Conservation (phyloP, 2,888 invertebrate species). For the Noctua fimbriata region DNA sequence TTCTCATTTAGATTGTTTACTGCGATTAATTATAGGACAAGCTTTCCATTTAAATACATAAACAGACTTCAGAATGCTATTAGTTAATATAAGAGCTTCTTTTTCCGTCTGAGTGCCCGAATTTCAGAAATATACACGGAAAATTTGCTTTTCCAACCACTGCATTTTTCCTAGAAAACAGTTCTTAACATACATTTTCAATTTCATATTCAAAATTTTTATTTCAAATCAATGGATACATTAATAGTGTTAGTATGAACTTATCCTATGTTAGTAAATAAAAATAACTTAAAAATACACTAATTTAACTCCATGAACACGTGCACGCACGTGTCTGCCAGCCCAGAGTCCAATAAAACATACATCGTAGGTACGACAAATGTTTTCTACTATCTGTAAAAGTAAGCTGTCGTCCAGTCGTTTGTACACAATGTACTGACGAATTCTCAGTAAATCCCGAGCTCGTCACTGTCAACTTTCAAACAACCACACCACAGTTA, state of each 20-base stretch:
- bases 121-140: background rate
- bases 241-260: too few species aligned
- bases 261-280: too few species aligned
- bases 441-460: constrained; percentile 15
- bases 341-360: background rate
- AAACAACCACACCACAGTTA: constrained; percentile 11
- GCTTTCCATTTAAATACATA: background rate
- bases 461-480: constrained; percentile 28
- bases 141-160: background rate
- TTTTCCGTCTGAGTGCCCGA: background rate
- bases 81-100: background rate
- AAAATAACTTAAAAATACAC: too few species aligned
- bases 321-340: too few species aligned
- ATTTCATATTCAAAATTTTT: too few species aligned
- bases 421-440: constrained; percentile 16
- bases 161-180: background rate
- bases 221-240: too few species aligned
- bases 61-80: background rate
- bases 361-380: background rate
- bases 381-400: background rate
- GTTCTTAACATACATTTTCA: background rate
- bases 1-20: constrained; percentile 19
- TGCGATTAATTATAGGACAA: background rate
- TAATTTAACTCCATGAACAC: too few species aligned
- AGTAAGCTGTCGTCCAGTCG: background rate